Evolutionary conservation across 2,113 vertebrate genomes (phyloP).

Genomic region (Notechis scutatus): DNA sequence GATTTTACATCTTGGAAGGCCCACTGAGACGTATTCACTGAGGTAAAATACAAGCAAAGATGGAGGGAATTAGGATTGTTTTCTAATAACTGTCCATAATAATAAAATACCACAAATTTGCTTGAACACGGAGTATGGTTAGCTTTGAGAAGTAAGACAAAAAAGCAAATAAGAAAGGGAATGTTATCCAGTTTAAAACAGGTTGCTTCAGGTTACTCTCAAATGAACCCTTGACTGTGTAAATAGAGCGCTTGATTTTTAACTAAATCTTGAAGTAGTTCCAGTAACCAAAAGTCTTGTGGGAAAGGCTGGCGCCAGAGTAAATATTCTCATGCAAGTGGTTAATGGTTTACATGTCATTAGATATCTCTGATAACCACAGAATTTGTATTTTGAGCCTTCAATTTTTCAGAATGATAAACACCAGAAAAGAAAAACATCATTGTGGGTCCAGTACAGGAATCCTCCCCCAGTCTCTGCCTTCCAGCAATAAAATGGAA

Average conservation of each 20-base stretch:
- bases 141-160: neutral
- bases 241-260: neutral
- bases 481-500: neutral
- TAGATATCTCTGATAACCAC: neutral
- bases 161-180: neutral
- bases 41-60: neutral
- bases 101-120: neutral
- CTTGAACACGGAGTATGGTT: neutral
- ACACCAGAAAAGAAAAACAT: neutral
- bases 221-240: neutral
- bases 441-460: neutral
- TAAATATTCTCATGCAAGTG: neutral
- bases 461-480: neutral
- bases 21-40: neutral
- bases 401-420: neutral
- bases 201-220: neutral
- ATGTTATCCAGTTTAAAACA: neutral
- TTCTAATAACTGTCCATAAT: neutral
- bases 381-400: neutral
- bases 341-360: neutral
- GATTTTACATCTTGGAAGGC: neutral
- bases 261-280: conserved; percentile 2
- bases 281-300: neutral
- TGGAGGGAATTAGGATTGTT: neutral
- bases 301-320: neutral